phyloP scores from a whole-genome alignment of 1,140 invertebrate genomes.

The Caerostris darwini region DNA sequence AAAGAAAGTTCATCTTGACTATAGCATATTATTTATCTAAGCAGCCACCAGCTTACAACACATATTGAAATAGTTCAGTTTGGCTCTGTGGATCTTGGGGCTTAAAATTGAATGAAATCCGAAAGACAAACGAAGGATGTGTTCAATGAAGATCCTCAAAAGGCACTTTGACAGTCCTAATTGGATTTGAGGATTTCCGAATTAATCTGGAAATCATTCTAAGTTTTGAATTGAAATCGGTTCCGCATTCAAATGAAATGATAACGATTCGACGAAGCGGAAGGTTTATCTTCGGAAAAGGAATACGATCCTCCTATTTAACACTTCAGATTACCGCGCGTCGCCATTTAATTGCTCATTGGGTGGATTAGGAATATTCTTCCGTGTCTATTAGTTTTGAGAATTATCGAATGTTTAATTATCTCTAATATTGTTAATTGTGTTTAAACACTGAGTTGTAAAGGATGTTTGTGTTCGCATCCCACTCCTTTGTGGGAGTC shows the following conservation, averaged over 20 bases:
- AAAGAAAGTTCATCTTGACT: not conserved
- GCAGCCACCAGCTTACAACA: not conserved
- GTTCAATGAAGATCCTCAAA: not conserved
- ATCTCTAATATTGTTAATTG: conserved; percentile 8
- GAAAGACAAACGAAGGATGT: not conserved
- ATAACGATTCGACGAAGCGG: not conserved
- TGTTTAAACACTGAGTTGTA: not conserved
- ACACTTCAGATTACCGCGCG: not conserved
- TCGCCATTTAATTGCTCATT: not conserved
- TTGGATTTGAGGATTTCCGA: conserved; percentile 32
- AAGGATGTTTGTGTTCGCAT: too few species aligned
- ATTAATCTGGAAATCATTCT: conserved; percentile 9
- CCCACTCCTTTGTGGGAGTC: too few species aligned
- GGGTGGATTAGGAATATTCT: not conserved
- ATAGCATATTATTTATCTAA: not conserved
- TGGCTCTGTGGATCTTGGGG: not conserved
- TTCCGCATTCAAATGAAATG: not conserved
- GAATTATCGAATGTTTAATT: not conserved
- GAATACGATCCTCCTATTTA: not conserved
- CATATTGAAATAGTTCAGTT: too few species aligned
- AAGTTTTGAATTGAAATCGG: conserved; percentile 36
- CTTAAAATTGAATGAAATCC: not conserved
- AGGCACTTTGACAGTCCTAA: not conserved
- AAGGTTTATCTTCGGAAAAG: not conserved
- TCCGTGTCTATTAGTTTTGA: not conserved